Conservation (phyloP, 2,888 invertebrate genomes). For the Coremacera marginata region DNA sequence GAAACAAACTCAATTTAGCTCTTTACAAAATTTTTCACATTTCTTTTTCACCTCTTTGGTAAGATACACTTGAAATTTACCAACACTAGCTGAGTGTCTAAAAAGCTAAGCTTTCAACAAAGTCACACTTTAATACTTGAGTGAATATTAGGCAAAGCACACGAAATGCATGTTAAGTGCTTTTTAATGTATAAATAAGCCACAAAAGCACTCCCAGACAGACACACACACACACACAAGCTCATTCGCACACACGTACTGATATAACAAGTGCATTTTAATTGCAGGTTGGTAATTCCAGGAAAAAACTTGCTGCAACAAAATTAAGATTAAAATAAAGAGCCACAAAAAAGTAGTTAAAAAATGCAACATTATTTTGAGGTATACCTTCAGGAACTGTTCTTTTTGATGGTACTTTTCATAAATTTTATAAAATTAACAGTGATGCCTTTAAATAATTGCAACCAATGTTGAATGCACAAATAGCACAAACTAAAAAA, state of each 20-base stretch:
- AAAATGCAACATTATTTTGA: too few species aligned
- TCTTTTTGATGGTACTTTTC: too few species aligned
- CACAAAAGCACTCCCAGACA: not conserved
- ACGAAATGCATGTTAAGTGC: conserved; percentile 9
- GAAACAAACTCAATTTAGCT: too few species aligned
- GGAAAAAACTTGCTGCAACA: too few species aligned
- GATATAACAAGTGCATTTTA: conserved; percentile 5
- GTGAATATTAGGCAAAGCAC: not conserved
- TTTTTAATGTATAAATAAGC: conserved; percentile 16
- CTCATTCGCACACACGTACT: not conserved
- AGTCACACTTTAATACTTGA: not conserved
- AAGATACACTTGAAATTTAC: not conserved
- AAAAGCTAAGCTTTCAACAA: not conserved
- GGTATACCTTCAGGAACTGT: too few species aligned
- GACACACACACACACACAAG: not conserved
- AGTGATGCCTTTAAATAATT: too few species aligned
- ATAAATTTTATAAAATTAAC: too few species aligned
- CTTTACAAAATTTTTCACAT: too few species aligned
- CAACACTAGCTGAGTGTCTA: not conserved
- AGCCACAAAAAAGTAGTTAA: too few species aligned
- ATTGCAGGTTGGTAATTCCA: conserved; percentile 1
- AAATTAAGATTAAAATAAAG: too few species aligned
- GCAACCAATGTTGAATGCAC: too few species aligned
- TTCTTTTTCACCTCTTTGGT: not conserved
- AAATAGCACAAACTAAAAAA: too few species aligned